Percentiles rank a stretch among this genome's conserved stretches.
Evolutionary conservation across 2,113 vertebrate species (phyloP).

Genomic region (Microcebus lehilahytsara): DNA sequence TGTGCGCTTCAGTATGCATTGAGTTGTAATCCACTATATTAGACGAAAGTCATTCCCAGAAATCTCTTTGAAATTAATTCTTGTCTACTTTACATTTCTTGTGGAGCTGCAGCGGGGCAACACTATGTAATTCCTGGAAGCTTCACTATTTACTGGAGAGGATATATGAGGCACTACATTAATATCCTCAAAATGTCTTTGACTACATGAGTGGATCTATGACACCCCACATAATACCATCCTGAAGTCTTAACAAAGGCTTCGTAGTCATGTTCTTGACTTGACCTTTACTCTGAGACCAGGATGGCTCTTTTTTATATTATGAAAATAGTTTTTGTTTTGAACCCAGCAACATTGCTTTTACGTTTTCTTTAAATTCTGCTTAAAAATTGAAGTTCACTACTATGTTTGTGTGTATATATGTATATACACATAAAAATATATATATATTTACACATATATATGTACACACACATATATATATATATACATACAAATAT

Average conservation of each 20-base stretch:
- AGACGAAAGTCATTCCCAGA: background rate
- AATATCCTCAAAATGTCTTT: background rate
- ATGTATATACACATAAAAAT: no score
- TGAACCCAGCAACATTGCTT: background rate
- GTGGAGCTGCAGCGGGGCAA: background rate
- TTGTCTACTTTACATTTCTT: background rate
- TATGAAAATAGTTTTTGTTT: background rate
- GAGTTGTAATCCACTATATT: background rate
- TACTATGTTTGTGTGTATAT: no score
- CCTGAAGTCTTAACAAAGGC: background rate
- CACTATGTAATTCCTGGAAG: background rate
- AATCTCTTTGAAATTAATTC: background rate
- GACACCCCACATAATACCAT: background rate
- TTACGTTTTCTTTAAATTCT: background rate
- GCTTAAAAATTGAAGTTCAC: background rate
- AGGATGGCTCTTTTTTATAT: background rate
- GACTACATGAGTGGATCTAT: background rate
- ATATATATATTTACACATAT: no score
- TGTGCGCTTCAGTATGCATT: background rate
- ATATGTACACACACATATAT: no score
- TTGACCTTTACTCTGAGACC: background rate
- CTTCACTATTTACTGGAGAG: background rate
- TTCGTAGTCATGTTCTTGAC: background rate
- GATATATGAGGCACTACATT: background rate
- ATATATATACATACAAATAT: background rate